Conservation (phyloP, 2,888 invertebrate genomes). For the Aphelenchoides bicaudatus region DNA sequence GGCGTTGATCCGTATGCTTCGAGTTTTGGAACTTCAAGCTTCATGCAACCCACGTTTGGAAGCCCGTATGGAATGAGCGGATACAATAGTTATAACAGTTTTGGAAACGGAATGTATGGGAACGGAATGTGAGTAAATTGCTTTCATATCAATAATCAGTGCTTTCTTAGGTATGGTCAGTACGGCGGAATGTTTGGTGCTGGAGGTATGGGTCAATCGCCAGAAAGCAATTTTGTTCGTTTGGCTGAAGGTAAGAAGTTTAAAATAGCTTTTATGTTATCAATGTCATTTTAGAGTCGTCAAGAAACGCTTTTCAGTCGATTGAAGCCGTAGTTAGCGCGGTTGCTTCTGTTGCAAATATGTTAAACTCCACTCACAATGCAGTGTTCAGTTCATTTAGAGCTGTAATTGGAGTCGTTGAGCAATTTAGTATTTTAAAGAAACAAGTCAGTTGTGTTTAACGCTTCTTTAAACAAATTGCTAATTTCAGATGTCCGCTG, state of each 20-base stretch:
- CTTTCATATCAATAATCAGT: background rate
- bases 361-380: constrained; percentile 92
- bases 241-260: constrained; percentile 48
- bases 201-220: constrained; percentile 18
- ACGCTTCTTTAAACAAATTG: constrained; percentile 4
- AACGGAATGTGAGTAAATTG: constrained; percentile 10
- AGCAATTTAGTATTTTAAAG: constrained; percentile 81
- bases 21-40: background rate
- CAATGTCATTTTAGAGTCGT: constrained; percentile 68
- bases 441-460: constrained; percentile 68
- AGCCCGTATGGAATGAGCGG: constrained; percentile 16
- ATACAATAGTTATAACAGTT: background rate
- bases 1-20: constrained; percentile 14
- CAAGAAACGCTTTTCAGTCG: constrained; percentile 86
- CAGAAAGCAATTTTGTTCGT: constrained; percentile 45
- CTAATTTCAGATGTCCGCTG: constrained; percentile 18
- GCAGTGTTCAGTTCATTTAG: constrained; percentile 90
- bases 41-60: background rate
- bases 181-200: background rate
- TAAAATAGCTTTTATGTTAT: background rate
- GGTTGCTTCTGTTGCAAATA: constrained; percentile 86
- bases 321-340: constrained; percentile 87
- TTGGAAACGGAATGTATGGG: constrained; percentile 9
- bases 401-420: constrained; percentile 90
- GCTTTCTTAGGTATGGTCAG: background rate